Evolutionary conservation across 2,888 invertebrate genomes (phyloP), one percentile per base, ranked within the genome.

Genomic region (Machimus atricapillus): DNA sequence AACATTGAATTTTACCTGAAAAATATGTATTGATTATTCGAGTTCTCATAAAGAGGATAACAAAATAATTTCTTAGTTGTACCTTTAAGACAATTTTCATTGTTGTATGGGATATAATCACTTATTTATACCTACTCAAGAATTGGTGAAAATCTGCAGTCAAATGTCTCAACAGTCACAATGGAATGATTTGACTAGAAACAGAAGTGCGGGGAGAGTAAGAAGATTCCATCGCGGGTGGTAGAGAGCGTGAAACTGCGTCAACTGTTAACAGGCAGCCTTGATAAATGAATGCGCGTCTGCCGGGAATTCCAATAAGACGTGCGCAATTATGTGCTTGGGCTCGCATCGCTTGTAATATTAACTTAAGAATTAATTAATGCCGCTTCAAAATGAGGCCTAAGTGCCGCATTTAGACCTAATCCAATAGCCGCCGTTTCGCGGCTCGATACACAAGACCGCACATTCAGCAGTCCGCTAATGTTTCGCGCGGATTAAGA

Each of bases 331-430:
- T 76, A 76, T 34, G 14, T 31, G 34, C 34, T 37, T 46, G 14
- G 43, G 16, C 14, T 74, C 76, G 34, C 76, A 76, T n/a, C n/a
- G 76, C 16, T 14, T 76, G 16, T 34, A 76, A 37, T 37, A n/a
- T 76, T 19, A 34, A 76, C 37, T 37, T 37, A n/a, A 37, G 16
- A 76, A n/a, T 34, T 76, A 76, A 76, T 76, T 34, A 31, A 76
- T 76, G 14, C 76, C n/a, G 37, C 34, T 34, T 1, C 16, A n/a
- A 34, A 34, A 76, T 34, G 34, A 76, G 37, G 34, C 37, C 37
- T 79, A 43, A 43, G 23, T 79, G 79, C 43, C 43, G 16, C 79
- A 79, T 46, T 79, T 79, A 79, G 79, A 46, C 79, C 43, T 43
- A 79, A 79, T 79, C 46, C 46, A 79, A 79, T 43, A 79, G 43